Evolutionary conservation across 2,113 vertebrate genomes (phyloP).

Genomic region (Paratilapia polleni): DNA sequence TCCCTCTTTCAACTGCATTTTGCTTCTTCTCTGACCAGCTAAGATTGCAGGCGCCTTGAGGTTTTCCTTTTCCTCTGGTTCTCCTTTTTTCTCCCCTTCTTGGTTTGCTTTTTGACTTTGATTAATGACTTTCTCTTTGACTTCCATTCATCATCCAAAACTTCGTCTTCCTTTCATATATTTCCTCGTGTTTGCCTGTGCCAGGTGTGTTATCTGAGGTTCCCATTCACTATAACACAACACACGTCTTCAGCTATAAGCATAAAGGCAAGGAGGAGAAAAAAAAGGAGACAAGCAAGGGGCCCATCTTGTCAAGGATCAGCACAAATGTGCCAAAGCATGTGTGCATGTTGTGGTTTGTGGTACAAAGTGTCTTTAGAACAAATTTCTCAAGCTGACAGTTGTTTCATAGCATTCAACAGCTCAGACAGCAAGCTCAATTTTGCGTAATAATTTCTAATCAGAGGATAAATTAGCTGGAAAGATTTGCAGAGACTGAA

Average conservation of each 20-base stretch:
- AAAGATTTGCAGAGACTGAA: neutral
- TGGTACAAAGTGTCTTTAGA: neutral
- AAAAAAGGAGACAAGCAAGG: neutral
- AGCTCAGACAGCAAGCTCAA: neutral
- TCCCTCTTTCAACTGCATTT: neutral
- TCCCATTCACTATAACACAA: neutral
- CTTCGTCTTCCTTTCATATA: neutral
- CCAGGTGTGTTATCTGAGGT: neutral
- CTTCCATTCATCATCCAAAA: too few species aligned
- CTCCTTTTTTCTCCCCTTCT: too few species aligned
- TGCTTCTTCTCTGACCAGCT: neutral
- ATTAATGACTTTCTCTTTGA: neutral
- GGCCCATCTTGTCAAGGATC: conserved; percentile 2
- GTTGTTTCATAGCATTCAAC: neutral
- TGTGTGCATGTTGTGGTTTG: conserved; percentile 13
- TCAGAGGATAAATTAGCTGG: neutral
- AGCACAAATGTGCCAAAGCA: conserved; percentile 9
- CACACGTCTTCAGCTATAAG: conserved; percentile 7
- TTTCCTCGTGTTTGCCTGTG: neutral
- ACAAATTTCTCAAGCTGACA: neutral
- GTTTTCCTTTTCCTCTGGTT: neutral
- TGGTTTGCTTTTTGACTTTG: neutral
- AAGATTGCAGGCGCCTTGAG: neutral
- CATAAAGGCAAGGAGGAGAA: neutral
- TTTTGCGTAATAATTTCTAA: neutral